phyloP scores from a whole-genome alignment of 1,140 invertebrate species.

The Spodoptera litura region DNA sequence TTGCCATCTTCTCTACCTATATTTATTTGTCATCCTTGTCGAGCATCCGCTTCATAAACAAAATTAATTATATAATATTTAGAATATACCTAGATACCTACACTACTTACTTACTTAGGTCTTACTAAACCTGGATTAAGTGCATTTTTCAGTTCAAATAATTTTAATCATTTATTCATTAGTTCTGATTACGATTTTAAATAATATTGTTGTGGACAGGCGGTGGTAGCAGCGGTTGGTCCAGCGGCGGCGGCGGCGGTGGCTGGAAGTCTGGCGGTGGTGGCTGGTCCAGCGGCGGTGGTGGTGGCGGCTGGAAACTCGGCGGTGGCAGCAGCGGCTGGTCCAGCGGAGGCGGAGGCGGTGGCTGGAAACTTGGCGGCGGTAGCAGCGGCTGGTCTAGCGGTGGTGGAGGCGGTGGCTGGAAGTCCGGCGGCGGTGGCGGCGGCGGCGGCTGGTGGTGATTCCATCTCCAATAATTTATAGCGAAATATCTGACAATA shows the following conservation, averaged over 20 bases:
- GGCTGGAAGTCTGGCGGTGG: conserved; percentile 53
- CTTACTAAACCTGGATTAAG: too few species aligned
- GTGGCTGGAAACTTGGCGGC: conserved; percentile 52
- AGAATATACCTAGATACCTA: neutral
- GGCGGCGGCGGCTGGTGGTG: conserved; percentile 66
- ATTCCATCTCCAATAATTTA: conserved; percentile 46
- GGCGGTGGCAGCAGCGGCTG: conserved; percentile 45
- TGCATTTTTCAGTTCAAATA: too few species aligned
- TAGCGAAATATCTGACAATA: conserved; percentile 64
- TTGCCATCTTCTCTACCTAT: neutral
- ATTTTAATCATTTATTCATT: too few species aligned
- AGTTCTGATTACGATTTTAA: too few species aligned
- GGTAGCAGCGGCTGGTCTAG: conserved; percentile 56
- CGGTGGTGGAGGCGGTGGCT: conserved; percentile 57
- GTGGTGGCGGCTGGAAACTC: conserved; percentile 38
- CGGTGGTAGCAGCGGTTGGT: conserved; percentile 55
- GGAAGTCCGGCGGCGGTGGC: conserved; percentile 55
- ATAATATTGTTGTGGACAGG: neutral
- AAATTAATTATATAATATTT: neutral
- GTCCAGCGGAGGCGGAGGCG: conserved; percentile 48
- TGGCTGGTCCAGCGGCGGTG: conserved; percentile 37
- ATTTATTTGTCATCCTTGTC: conserved; percentile 6
- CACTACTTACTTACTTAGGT: neutral
- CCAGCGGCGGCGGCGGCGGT: conserved; percentile 49
- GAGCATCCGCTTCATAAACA: neutral